Evolutionary conservation across 2,888 invertebrate species (phyloP).

Genomic region (Ametastegia equiseti): DNA sequence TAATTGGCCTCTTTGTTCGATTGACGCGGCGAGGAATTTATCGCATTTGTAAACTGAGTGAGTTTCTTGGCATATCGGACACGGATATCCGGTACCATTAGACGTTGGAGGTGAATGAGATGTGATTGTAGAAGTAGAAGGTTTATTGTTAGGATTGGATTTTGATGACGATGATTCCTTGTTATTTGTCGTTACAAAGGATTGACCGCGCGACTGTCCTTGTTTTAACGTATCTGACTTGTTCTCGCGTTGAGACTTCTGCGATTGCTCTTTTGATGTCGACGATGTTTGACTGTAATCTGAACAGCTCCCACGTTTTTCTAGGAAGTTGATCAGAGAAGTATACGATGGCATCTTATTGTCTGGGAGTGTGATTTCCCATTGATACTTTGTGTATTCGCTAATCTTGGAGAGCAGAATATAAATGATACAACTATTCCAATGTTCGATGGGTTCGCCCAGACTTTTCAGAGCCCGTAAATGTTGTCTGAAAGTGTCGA

Average conservation of each 20-base stretch:
- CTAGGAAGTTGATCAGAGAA: constrained; percentile 47
- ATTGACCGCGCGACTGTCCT: not conserved
- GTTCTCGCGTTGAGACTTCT: too few relatives aligned
- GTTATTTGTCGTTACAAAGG: not conserved
- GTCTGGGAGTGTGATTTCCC: constrained; percentile 51
- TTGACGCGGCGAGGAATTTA: constrained; percentile 43
- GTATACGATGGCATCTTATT: constrained; percentile 40
- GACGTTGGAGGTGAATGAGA: not conserved
- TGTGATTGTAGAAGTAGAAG: too few relatives aligned
- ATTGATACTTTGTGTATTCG: constrained; percentile 28
- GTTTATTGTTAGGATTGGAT: too few relatives aligned
- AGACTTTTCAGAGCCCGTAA: constrained; percentile 42
- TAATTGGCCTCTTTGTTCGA: constrained; percentile 42
- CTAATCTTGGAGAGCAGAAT: constrained; percentile 45
- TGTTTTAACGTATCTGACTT: not conserved
- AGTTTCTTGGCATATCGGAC: constrained; percentile 50
- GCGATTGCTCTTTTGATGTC: not conserved
- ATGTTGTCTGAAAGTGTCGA: constrained; percentile 47
- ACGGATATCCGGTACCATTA: constrained; percentile 13
- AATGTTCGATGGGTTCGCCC: constrained; percentile 42
- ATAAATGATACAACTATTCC: constrained; percentile 18
- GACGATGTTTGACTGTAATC: constrained; percentile 19
- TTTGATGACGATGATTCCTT: not conserved
- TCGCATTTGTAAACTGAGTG: constrained; percentile 54
- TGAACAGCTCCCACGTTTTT: constrained; percentile 44